Percentiles rank a stretch among this genome's conserved stretches.
Evolutionary conservation across 30 jellyfish, hydroid and myxozoan genomes (phyloP).

Genomic region (Aurelia sp.): DNA sequence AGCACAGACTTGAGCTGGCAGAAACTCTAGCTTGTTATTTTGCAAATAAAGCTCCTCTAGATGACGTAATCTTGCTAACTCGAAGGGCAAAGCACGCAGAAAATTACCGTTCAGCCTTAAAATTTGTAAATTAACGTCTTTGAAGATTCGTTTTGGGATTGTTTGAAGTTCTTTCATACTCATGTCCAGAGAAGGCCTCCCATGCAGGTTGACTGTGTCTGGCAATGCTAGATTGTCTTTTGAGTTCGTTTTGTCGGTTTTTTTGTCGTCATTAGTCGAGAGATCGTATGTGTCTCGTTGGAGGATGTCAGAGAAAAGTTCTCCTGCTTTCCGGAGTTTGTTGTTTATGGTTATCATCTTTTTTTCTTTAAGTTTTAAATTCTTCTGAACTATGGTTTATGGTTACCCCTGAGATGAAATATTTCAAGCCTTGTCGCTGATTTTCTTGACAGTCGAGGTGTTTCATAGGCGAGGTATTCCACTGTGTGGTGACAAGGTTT

Average conservation of each 20-base stretch:
- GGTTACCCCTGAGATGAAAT: no score
- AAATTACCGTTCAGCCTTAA: slow-evolving; percentile 55
- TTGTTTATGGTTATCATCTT: slow-evolving; percentile 37
- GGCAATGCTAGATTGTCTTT: slow-evolving; percentile 31
- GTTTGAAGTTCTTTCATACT: slow-evolving; percentile 49
- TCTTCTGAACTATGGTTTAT: neutral
- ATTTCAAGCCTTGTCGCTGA: no score
- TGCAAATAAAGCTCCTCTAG: slow-evolving; percentile 64
- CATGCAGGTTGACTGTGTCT: slow-evolving; percentile 40
- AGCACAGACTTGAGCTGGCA: slow-evolving; percentile 78
- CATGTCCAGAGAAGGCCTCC: slow-evolving; percentile 59
- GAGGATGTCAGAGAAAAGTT: slow-evolving; percentile 37
- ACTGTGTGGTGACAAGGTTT: no score
- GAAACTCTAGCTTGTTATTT: slow-evolving; percentile 63
- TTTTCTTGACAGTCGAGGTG: no score
- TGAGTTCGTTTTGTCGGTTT: slow-evolving; percentile 1
- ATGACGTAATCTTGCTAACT: slow-evolving; percentile 38
- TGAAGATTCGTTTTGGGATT: slow-evolving; percentile 47
- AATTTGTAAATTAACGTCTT: slow-evolving; percentile 23
- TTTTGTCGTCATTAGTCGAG: slow-evolving; percentile 10
- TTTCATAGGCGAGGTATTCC: no score
- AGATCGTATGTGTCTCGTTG: slow-evolving; percentile 66
- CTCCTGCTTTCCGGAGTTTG: slow-evolving; percentile 69
- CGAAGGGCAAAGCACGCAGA: slow-evolving; percentile 58
- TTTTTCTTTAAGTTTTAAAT: neutral